Evolutionary conservation across 2,113 vertebrate genomes (phyloP), one percentile per base, ranked within the genome.

Genomic region (Scalopus aquaticus): DNA sequence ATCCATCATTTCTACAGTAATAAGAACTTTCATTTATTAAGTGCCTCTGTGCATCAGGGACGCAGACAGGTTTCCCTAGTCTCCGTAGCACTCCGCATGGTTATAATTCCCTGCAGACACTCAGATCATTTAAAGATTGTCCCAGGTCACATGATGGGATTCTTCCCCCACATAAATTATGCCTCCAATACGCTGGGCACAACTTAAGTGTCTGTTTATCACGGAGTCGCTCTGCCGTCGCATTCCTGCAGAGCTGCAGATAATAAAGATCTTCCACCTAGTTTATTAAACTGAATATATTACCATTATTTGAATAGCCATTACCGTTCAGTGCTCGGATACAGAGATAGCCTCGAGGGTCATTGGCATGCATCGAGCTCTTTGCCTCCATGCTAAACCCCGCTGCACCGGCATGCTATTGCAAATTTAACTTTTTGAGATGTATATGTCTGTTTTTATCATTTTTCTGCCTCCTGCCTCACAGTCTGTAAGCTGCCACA

Each of bases 231-330:
- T 62, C 24, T 17, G 51, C n/a, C 44, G 54, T 65, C n/a, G 9
- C 64, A n/a, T 69, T 60, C 64, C 35, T 1, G 1, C 24, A 49
- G 11, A 65, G 93, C 87, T 37, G 28, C 56, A 84, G 54, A 67
- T 80, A 88, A 93, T 88, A 65, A 93, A 86, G 44, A 70, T 83
- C 42, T 22, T 42, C 83, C 74, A 67, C 11, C 69, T 69, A 64
- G 46, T 78, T 92, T 95, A 96, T 93, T 85, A 94, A 91, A 49
- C 69, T 35, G 83, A 95, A 89, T 93, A 78, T 16, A 91, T 91
- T 95, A 91, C 32, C 74, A 74, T 93, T 49, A 56, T 82, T 69
- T 54, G 30, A 81, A 51, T 62, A 86, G 62, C n/a, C 81, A 62
- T 84, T 37, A 26, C 30, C 22, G 32, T 56, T 88, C 74, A 69